Base-by-base conservation (phyloP, 2,113 vertebrate species). In the Amblyopsis rosae region DNA sequence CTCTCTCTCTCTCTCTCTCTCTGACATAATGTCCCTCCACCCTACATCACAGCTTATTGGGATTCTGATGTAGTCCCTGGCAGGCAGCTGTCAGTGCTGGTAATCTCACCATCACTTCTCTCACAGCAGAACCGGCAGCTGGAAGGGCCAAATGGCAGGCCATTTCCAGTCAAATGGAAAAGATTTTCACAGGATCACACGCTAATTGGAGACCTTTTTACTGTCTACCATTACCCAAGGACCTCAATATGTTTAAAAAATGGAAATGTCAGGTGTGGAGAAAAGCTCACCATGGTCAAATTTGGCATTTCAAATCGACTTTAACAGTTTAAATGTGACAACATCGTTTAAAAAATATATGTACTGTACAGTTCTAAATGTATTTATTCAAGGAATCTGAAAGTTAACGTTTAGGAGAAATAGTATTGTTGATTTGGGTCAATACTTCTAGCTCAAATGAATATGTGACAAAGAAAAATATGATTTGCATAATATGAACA, bases 121-220 rank as follows among this genome's bases (percentile, higher is more conserved):
- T 67, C 63, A 59, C 32, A 68, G 64, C 57, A 67, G 61, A 72
- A 80, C 73, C 58, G 49, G 26, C 75, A 85, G 70, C 70, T 76
- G 80, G 70, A 82, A 67, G 72, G 83, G 83, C 73, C 79, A 76
- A 87, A 76, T 73, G 72, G 67, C 73, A 74, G 35, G 65, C 11
- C 55, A 65, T 65, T 67, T 3, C 75, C 32, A 79, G 83, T 80
- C 59, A 84, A 85, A 87, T 79, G 70, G 82, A 81, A 83, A 85
- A 68, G 58, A 77, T 78, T 80, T 82, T 64, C 72, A 82, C 75
- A 73, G 76, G 72, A 82, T 73, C 66, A 67, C 11, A 65, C 51
- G 69, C 79, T 89, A 86, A 89, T 88, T 85, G 77, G 75, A 86
- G 77, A 84, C 70, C 64, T 61, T 83, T 73, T 75, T 60, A 61